Conservation (phyloP, 2,888 invertebrate species). For the Neoscelio sp. region DNA sequence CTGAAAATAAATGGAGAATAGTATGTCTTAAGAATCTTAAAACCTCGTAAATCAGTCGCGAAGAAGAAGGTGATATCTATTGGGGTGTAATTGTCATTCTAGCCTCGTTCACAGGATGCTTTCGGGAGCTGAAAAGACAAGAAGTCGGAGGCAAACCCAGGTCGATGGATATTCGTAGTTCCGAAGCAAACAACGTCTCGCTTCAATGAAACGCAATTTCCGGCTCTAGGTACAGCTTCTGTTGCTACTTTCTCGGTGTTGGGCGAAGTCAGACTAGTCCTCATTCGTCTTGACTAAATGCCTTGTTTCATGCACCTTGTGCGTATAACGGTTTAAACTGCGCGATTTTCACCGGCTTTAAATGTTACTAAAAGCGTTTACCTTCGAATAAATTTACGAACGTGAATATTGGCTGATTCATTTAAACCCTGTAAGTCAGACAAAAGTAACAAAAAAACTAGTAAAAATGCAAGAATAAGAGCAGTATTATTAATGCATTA, state of each 20-base stretch:
- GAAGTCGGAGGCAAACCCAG: conserved; percentile 64
- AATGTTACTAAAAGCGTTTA: conserved; percentile 23
- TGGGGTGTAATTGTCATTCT: conserved; percentile 80
- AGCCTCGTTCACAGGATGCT: conserved; percentile 72
- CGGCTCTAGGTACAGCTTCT: conserved; percentile 75
- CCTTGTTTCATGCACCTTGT: conserved; percentile 76
- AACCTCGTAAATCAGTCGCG: conserved; percentile 65
- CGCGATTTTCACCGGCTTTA: conserved; percentile 74
- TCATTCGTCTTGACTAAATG: conserved; percentile 80
- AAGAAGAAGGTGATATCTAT: conserved; percentile 69
- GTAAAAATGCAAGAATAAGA: conserved; percentile 9
- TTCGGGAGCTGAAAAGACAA: conserved; percentile 67
- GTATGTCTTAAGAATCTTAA: conserved; percentile 63
- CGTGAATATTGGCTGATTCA: conserved; percentile 27
- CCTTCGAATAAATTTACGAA: conserved; percentile 20
- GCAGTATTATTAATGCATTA: conserved; percentile 74
- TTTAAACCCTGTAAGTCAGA: conserved; percentile 21
- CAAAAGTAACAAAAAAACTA: too few species aligned
- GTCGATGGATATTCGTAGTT: conserved; percentile 77
- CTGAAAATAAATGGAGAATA: conserved; percentile 55
- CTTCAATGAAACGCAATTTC: conserved; percentile 83
- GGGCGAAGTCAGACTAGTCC: conserved; percentile 74
- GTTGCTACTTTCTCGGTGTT: conserved; percentile 59
- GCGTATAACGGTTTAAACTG: conserved; percentile 78
- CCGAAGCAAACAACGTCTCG: conserved; percentile 80